Conservation (phyloP, 2,113 vertebrate species). For the Prunella fulvescens region DNA sequence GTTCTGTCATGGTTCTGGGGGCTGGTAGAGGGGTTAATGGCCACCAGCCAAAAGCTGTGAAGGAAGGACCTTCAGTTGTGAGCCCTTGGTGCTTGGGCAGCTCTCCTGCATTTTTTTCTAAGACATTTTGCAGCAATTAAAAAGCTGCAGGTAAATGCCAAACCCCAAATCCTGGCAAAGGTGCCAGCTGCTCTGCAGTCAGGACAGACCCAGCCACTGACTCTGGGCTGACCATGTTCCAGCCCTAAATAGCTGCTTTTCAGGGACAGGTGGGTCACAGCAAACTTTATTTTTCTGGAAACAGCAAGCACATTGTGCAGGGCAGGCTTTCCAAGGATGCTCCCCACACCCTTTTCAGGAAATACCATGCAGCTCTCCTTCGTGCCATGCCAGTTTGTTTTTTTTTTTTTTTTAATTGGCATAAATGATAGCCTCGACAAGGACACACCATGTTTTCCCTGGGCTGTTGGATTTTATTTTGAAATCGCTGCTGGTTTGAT, state of each 20-base stretch:
- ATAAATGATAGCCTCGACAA: constrained; percentile 3
- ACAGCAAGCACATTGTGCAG: constrained; percentile 62
- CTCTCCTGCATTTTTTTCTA: not conserved
- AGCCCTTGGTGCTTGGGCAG: not conserved
- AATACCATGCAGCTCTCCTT: constrained; percentile 56
- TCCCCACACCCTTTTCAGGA: constrained; percentile 64
- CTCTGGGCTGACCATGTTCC: not conserved
- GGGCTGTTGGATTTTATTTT: not conserved
- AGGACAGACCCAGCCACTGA: not conserved
- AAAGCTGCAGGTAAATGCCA: constrained; percentile 51
- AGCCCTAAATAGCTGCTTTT: constrained; percentile 53
- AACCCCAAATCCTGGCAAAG: constrained; percentile 33
- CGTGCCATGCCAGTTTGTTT: constrained; percentile 26
- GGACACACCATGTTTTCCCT: not conserved
- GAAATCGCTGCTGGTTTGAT: not conserved
- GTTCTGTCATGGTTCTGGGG: not conserved
- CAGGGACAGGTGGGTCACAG: constrained; percentile 63
- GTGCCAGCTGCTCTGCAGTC: constrained; percentile 30
- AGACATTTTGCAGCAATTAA: constrained; percentile 35
- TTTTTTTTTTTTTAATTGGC: constrained; percentile 37
- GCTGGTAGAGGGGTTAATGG: not conserved
- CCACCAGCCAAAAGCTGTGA: not conserved
- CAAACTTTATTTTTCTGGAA: constrained; percentile 43
- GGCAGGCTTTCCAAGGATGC: constrained; percentile 68
- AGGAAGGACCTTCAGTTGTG: not conserved